phyloP scores from a whole-genome alignment of 2,113 vertebrate genomes.

The Eidolon helvum region DNA sequence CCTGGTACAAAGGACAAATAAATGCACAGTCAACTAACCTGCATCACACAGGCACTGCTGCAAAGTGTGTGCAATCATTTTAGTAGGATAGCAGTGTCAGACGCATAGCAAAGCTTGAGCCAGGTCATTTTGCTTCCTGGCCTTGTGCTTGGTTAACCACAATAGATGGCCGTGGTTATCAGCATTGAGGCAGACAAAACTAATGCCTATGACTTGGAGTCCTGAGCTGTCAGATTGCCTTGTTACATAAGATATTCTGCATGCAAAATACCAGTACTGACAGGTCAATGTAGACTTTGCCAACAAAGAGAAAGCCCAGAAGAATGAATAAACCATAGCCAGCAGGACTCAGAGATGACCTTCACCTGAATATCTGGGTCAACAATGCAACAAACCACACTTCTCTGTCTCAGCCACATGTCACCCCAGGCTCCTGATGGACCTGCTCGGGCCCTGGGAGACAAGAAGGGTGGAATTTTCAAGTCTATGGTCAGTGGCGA shows the following conservation, averaged over 20 bases:
- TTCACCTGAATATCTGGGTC: not conserved
- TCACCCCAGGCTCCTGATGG: not conserved
- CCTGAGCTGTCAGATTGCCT: not conserved
- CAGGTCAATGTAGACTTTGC: not conserved
- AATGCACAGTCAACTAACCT: not conserved
- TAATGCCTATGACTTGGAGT: not conserved
- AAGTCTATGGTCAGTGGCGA: not conserved
- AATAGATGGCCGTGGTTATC: not conserved
- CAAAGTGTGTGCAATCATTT: not conserved
- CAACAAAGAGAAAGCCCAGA: not conserved
- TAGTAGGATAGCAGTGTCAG: not conserved
- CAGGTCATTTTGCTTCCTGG: not conserved
- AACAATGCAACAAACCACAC: not conserved
- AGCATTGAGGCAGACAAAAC: not conserved
- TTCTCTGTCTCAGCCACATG: not conserved
- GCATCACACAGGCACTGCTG: not conserved
- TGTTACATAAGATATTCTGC: not conserved
- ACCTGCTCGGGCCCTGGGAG: not conserved
- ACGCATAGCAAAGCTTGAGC: not conserved
- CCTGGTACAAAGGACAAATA: not conserved
- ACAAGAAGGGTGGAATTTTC: not conserved
- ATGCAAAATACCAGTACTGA: rapidly evolving
- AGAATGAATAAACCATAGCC: not conserved
- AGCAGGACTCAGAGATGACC: not conserved
- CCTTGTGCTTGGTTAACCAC: not conserved